Evolutionary conservation across 2,888 invertebrate genomes (phyloP).

Genomic region (Drosophila kuntzei): DNA sequence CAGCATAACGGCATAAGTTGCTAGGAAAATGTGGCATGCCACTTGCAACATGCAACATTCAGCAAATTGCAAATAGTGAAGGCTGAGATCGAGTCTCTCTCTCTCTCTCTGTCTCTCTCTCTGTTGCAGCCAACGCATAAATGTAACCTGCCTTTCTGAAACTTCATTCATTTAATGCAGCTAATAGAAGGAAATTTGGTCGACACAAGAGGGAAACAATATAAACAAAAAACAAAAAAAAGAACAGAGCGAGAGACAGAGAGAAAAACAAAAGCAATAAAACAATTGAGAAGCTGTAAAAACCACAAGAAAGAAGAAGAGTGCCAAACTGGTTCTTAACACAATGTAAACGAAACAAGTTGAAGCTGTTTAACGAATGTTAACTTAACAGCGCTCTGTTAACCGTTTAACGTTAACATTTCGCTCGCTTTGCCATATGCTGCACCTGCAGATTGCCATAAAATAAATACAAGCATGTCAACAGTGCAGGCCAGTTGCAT

Average conservation of each 20-base stretch:
- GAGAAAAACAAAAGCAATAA: slow-evolving; percentile 52
- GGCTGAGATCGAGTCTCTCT: slow-evolving; percentile 8
- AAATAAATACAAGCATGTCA: slow-evolving; percentile 51
- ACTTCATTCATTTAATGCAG: slow-evolving; percentile 77
- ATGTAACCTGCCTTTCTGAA: slow-evolving; percentile 72
- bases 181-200: slow-evolving; percentile 49
- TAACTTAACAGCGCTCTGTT: slow-evolving; percentile 64
- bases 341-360: slow-evolving; percentile 69
- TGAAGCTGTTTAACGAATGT: slow-evolving; percentile 59
- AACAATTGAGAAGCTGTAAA: slow-evolving; percentile 69
- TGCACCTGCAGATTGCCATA: slow-evolving; percentile 70
- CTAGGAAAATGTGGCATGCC: slow-evolving; percentile 21
- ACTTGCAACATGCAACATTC: slow-evolving; percentile 31
- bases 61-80: slow-evolving; percentile 16
- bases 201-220: slow-evolving; percentile 35
- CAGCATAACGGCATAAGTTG: slow-evolving; percentile 43
- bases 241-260: slow-evolving; percentile 2
- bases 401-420: slow-evolving; percentile 53
- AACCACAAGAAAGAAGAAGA: slow-evolving; percentile 56
- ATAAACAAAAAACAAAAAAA: slow-evolving; percentile 43
- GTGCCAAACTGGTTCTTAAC: slow-evolving; percentile 62
- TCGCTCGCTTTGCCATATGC: slow-evolving; percentile 47
- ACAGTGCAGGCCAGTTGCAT: slow-evolving; percentile 33
- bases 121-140: slow-evolving; percentile 61
- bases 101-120: not conserved